These are phyloP conservation scores for Napeogenes sylphis DNA, from an alignment of 2,888 invertebrate genomes.

Conservation along the genomic window DNA sequence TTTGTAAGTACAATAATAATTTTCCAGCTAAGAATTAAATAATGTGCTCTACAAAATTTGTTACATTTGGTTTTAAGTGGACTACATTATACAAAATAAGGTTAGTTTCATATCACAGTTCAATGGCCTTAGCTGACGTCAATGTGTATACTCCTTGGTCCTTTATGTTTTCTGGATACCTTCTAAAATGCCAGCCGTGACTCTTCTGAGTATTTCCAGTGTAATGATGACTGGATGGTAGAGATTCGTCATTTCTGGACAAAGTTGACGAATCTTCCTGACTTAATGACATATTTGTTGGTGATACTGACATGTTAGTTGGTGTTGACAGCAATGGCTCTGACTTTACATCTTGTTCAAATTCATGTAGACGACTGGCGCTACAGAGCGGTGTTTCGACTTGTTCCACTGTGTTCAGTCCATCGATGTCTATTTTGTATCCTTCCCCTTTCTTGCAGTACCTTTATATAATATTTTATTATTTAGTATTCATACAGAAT, in stretches of 20 bases:
- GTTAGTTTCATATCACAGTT: slow-evolving; percentile 13
- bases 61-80: background rate
- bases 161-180: slow-evolving; percentile 44
- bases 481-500: no score
- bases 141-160: slow-evolving; percentile 27
- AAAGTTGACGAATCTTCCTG: slow-evolving; percentile 46
- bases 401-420: slow-evolving; percentile 81
- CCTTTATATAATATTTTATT: slow-evolving; percentile 40
- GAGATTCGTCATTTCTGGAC: slow-evolving; percentile 43
- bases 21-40: no score
- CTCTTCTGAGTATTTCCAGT: slow-evolving; percentile 56
- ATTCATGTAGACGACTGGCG: slow-evolving; percentile 80
- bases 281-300: slow-evolving; percentile 43
- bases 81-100: background rate
- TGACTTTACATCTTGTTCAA: slow-evolving; percentile 59
- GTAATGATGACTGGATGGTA: slow-evolving; percentile 51
- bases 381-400: slow-evolving; percentile 87
- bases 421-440: slow-evolving; percentile 80
- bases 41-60: no score
- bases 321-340: slow-evolving; percentile 47
- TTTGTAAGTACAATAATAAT: no score
- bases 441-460: slow-evolving; percentile 77
- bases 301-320: slow-evolving; percentile 41
- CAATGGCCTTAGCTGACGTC: slow-evolving; percentile 26
- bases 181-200: slow-evolving; percentile 61